A percentile compares a stretch with the other conserved stretches of the same genome.
These are phyloP conservation scores for Rhadinocentrus ornatus DNA, from an alignment of 2,797 vertebrate species.

Conservation along the genomic window DNA sequence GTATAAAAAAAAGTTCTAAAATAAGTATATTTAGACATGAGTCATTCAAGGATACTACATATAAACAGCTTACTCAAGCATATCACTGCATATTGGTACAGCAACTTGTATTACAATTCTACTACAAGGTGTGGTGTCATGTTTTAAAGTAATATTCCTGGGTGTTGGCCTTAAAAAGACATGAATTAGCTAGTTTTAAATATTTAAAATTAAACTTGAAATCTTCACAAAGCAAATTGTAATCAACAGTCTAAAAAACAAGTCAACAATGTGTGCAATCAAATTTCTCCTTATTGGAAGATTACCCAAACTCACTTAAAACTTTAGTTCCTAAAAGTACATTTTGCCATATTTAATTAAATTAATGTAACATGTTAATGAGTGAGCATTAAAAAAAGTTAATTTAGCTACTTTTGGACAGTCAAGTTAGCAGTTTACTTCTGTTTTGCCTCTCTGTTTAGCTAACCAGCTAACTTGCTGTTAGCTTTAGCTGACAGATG, in stretches of 20 bases:
- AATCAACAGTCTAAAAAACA: not conserved
- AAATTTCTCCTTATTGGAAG: not conserved
- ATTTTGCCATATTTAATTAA: not conserved
- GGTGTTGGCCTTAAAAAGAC: slow-evolving; percentile 31
- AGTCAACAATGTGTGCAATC: not conserved
- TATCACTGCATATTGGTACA: slow-evolving; percentile 1
- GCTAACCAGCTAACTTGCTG: not conserved
- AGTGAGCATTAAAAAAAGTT: not conserved
- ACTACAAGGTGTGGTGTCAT: slow-evolving; percentile 44
- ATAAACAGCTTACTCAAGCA: not conserved
- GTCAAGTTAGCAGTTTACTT: not conserved
- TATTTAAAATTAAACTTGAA: slow-evolving; percentile 40
- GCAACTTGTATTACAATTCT: slow-evolving; percentile 47
- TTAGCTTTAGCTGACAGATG: not conserved
- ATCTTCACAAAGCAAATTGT: slow-evolving; percentile 9
- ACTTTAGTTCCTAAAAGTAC: not conserved
- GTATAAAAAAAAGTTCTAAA: not conserved
- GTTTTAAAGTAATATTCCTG: slow-evolving; percentile 26
- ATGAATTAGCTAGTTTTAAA: slow-evolving; percentile 13
- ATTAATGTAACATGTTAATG: not conserved
- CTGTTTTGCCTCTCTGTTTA: not conserved
- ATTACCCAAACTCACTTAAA: not conserved
- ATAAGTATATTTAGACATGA: not conserved
- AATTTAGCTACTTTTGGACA: not conserved
- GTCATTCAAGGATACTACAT: not conserved